Base-by-base conservation (phyloP, 2,797 vertebrate genomes). In the Steatocranus sp. region DNA sequence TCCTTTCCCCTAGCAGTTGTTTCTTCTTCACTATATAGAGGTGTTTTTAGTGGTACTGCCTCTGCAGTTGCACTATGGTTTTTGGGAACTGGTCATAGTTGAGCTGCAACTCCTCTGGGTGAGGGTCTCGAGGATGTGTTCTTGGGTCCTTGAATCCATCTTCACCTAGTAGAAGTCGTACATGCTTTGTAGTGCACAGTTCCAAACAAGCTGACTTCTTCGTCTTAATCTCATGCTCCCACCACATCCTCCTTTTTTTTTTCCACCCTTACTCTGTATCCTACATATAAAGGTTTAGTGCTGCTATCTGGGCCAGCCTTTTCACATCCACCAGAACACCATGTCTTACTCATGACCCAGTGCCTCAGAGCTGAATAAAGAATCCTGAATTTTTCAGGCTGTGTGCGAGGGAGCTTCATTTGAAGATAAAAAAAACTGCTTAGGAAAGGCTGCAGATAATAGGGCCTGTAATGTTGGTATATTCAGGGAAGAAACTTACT, bases 301-400 rank as follows among this genome's bases (percentile, higher is more conserved):
- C 1, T 48, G 41, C 15, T 73, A n/a, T 73, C 41, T 46, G 17
- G 17, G 25, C 25, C 43, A 14, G 68, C 25, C 11, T 5, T 73
- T 73, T 18, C 68, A 73, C 41, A 12, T 73, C 25, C 68, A 48
- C 43, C 68, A 48, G 68, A 30, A 48, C 25, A 48, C 25, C 41
- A 11, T 73, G 68, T 30, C 25, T 48, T 48, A n/a, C 43, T 48
- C 68, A 8, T 73, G 43, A 48, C 17, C 46, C 68, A 73, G 43
- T 48, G 68, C 25, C 41, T 73, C 41, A 5, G 41, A 48, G 43
- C 68, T 73, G 43, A 73, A 73, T 73, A 48, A 48, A 73, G 15
- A 48, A 48, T 48, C 23, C 15, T 48, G 66, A 70, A 70, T 18
- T 30, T 70, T 70, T 4, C 66, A 46, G 41, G 66, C 66, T 18